These are phyloP conservation scores for Grallaria varia DNA, from an alignment of 2,113 vertebrate genomes.

Conservation along the genomic window DNA sequence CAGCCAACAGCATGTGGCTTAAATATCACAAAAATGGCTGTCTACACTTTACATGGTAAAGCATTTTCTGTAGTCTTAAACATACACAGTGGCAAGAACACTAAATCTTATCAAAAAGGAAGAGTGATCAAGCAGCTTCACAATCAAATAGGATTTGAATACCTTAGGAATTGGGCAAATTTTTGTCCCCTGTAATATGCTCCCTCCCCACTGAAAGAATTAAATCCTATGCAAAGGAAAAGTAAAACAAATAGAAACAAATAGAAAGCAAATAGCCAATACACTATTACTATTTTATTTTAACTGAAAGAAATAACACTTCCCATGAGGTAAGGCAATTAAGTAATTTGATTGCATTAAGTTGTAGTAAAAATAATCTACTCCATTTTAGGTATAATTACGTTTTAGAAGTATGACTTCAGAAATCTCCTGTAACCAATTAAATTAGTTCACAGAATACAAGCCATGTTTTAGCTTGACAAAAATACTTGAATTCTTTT, in stretches of 20 bases:
- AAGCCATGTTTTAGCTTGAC: not conserved
- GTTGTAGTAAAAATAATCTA: conserved; percentile 66
- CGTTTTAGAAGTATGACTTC: conserved; percentile 11
- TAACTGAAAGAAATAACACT: conserved; percentile 48
- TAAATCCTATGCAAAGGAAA: conserved; percentile 43
- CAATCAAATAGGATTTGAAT: conserved; percentile 56
- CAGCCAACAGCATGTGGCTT: conserved; percentile 70
- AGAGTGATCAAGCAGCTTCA: conserved; percentile 70
- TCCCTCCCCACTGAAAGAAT: not conserved
- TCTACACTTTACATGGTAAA: conserved; percentile 83
- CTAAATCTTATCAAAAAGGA: conserved; percentile 36
- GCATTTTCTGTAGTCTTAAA: conserved; percentile 72
- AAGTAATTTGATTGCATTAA: conserved; percentile 74
- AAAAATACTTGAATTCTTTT: conserved; percentile 43
- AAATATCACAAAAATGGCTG: conserved; percentile 72
- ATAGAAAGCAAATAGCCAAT: conserved; percentile 54
- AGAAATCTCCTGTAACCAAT: conserved; percentile 10
- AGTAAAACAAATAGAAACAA: conserved; percentile 20
- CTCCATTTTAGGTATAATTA: conserved; percentile 29
- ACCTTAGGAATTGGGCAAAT: not conserved
- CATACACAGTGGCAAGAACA: conserved; percentile 71
- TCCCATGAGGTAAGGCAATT: conserved; percentile 76
- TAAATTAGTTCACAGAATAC: conserved; percentile 28
- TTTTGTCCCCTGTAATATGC: not conserved
- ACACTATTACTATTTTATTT: conserved; percentile 18